Evolutionary conservation across 2,888 invertebrate genomes (phyloP).

Genomic region (Noctua pronuba): DNA sequence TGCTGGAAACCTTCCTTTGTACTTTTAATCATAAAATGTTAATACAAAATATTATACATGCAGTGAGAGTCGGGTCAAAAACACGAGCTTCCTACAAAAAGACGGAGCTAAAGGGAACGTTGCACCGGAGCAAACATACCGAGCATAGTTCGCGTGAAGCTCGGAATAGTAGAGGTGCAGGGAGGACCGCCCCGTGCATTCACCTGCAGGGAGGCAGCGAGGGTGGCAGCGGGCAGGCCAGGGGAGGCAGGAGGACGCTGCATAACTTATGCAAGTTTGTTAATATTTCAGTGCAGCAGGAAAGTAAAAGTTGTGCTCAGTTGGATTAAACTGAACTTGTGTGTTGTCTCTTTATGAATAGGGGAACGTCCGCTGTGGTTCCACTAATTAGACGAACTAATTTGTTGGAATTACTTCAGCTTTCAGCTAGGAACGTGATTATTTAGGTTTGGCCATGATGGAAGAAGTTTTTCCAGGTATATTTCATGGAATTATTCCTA

Average conservation of each 20-base stretch:
- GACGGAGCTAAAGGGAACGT: conserved; percentile 72
- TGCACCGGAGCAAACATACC: conserved; percentile 71
- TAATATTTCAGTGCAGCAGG: conserved; percentile 85
- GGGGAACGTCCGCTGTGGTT: conserved; percentile 60
- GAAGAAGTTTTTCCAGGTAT: conserved; percentile 22
- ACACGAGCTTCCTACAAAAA: conserved; percentile 72
- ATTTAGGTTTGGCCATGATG: conserved; percentile 14
- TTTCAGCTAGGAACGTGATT: conserved; percentile 44
- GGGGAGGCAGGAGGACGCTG: conserved; percentile 60
- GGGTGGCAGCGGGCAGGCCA: conserved; percentile 45
- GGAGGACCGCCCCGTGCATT: conserved; percentile 77
- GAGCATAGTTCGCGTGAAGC: conserved; percentile 68
- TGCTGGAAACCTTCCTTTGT: conserved; percentile 58
- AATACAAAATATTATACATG: conserved; percentile 61
- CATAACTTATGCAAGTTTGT: conserved; percentile 88
- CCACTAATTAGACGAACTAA: conserved; percentile 57
- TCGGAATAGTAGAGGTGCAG: conserved; percentile 70
- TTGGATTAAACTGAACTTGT: conserved; percentile 63
- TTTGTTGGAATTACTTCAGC: conserved; percentile 63
- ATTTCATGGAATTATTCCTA: conserved; percentile 35
- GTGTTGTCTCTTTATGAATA: conserved; percentile 65
- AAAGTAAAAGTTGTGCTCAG: conserved; percentile 84
- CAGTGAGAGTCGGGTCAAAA: conserved; percentile 63
- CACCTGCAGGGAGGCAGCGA: conserved; percentile 71
- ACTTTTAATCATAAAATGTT: conserved; percentile 67